These are phyloP conservation scores for Excalfactoria chinensis DNA, from an alignment of 2,113 vertebrate genomes.

Conservation along the genomic window DNA sequence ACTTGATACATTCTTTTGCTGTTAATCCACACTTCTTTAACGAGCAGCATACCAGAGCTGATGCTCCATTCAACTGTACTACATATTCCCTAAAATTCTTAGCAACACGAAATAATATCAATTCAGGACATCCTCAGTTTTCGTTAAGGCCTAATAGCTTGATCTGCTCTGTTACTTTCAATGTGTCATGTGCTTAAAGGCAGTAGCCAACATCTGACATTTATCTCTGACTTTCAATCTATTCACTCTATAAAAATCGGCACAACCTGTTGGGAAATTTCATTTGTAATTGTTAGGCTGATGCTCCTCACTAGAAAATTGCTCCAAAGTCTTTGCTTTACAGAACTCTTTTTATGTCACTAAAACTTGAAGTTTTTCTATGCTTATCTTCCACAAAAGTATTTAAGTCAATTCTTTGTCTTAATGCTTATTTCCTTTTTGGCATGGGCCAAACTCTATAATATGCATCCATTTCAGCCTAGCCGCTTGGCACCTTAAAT, in stretches of 20 bases:
- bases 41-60: background rate
- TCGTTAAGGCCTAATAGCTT: background rate
- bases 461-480: background rate
- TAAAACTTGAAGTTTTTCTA: background rate
- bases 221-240: background rate
- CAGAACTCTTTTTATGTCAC: background rate
- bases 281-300: background rate
- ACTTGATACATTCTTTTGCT: background rate
- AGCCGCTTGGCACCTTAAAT: background rate
- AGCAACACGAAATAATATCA: background rate
- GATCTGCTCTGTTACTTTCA: background rate
- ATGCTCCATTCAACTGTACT: background rate
- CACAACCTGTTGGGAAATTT: background rate
- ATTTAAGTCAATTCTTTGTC: background rate
- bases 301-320: background rate
- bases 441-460: background rate
- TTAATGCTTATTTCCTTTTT: background rate
- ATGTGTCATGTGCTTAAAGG: background rate
- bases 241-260: background rate
- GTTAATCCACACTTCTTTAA: conserved; percentile 31
- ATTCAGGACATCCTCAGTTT: background rate
- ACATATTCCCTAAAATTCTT: background rate
- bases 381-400: background rate
- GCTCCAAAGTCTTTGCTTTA: background rate
- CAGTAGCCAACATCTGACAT: background rate